Conservation (phyloP, 2,797 vertebrate species). For the Xerus rutilus region DNA sequence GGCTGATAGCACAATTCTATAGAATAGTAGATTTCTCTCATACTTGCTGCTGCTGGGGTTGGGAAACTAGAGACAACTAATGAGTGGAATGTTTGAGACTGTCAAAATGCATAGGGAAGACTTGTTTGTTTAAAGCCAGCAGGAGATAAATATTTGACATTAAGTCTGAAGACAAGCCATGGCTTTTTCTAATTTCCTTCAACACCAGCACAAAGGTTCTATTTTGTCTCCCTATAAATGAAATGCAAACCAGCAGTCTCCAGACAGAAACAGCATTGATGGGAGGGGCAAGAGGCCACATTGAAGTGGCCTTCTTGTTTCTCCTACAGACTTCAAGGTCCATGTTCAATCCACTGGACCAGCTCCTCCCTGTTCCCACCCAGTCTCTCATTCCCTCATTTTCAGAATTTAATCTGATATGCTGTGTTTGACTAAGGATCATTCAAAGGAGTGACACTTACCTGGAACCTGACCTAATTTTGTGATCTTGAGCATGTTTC, state of each 20-base stretch:
- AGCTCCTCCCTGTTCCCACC: neutral
- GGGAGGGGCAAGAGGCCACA: conserved; percentile 66
- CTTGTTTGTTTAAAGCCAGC: conserved; percentile 83
- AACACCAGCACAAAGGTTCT: conserved; percentile 83
- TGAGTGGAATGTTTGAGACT: neutral
- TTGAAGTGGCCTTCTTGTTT: conserved; percentile 80
- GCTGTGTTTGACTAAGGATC: neutral
- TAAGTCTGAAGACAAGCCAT: conserved; percentile 84
- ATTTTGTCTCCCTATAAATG: conserved; percentile 77
- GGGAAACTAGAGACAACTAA: neutral
- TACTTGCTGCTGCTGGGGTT: neutral
- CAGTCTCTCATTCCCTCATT: neutral
- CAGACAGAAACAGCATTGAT: conserved; percentile 85
- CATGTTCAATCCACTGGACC: neutral
- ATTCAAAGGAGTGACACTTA: neutral
- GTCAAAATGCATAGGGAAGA: neutral
- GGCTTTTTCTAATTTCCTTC: conserved; percentile 84
- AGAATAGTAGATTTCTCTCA: neutral
- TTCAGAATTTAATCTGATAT: conserved; percentile 5
- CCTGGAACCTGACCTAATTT: neutral
- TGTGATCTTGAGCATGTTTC: neutral
- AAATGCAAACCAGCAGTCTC: conserved; percentile 73
- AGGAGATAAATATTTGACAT: conserved; percentile 89
- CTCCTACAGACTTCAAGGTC: conserved; percentile 59
- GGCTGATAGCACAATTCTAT: neutral